Conservation (phyloP, 2,113 vertebrate species). For the Mus musculus region GRCm39 chr6:16365501-16366000, state of each 20-base stretch:
- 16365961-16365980: no score
- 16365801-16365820: conserved; percentile 84
- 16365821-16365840: conserved; percentile 65
- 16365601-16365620: conserved; percentile 85
- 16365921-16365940: no score
- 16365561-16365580: conserved; percentile 85
- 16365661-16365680: conserved; percentile 86
- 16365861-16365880: conserved; percentile 59
- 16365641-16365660: conserved; percentile 87
- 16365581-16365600: conserved; percentile 85
- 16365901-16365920: background rate
- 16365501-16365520: conserved; percentile 79
- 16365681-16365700: conserved; percentile 83
- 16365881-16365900: conserved; percentile 80
- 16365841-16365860: conserved; percentile 71
- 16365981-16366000: no score
- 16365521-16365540: conserved; percentile 83
- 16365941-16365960: no score
- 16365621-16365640: conserved; percentile 87
- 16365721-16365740: conserved; percentile 86
- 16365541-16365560: conserved; percentile 84
- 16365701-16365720: conserved; percentile 90
- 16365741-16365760: conserved; percentile 84
- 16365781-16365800: conserved; percentile 82
- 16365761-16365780: conserved; percentile 82